Evolutionary conservation across 2,113 vertebrate species (phyloP).

Genomic region (Elachura formosa): DNA sequence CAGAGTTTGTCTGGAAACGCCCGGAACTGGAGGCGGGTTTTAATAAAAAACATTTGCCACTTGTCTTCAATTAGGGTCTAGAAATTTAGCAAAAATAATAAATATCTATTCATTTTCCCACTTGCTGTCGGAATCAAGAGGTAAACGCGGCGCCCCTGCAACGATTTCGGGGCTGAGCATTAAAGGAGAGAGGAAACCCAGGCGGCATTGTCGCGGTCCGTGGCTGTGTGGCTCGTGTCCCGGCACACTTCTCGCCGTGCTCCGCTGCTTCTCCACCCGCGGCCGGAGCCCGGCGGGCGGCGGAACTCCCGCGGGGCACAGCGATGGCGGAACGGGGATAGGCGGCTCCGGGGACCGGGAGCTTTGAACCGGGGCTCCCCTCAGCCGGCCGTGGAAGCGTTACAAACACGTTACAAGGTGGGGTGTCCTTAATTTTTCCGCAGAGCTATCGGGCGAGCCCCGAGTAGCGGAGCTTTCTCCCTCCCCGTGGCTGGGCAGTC

Average conservation of each 20-base stretch:
- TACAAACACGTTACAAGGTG: constrained; percentile 69
- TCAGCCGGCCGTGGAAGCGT: constrained; percentile 41
- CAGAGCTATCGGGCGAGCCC: constrained; percentile 71
- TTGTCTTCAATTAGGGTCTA: constrained; percentile 40
- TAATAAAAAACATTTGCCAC: constrained; percentile 45
- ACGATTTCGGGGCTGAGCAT: not conserved
- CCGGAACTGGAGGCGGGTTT: not conserved
- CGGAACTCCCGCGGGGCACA: constrained; percentile 1
- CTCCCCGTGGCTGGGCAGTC: constrained; percentile 65
- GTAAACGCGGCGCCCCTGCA: not conserved
- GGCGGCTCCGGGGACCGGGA: too few species aligned
- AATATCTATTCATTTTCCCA: not conserved
- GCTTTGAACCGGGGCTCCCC: constrained; percentile 35
- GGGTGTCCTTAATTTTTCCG: constrained; percentile 55
- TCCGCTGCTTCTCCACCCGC: not conserved
- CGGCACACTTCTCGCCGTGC: not conserved
- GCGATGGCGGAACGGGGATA: not conserved
- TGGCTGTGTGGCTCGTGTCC: not conserved
- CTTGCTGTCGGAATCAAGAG: not conserved
- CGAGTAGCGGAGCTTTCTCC: constrained; percentile 68
- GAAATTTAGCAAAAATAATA: not conserved
- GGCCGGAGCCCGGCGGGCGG: constrained; percentile 63
- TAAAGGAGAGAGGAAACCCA: not conserved
- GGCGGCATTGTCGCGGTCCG: not conserved
- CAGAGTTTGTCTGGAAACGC: constrained; percentile 17